Conservation (phyloP, 2,797 vertebrate species). For the Pipistrellus nathusii region DNA sequence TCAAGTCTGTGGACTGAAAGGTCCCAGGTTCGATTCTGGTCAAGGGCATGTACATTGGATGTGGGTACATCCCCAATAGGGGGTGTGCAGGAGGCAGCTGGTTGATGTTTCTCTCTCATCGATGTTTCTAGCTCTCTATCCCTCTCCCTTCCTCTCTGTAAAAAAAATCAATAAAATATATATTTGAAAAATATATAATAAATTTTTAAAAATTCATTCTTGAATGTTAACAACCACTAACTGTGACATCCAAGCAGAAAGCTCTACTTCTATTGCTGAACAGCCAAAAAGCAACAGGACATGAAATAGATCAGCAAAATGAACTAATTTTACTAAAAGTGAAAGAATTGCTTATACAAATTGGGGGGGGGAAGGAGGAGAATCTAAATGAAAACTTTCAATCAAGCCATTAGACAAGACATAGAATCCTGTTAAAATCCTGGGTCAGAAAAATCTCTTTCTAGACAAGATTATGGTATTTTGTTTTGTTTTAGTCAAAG, state of each 20-base stretch:
- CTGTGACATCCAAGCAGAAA: not conserved
- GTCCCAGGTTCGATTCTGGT: too few relatives aligned
- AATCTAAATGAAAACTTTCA: conserved; percentile 6
- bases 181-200: too few relatives aligned
- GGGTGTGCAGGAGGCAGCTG: too few relatives aligned
- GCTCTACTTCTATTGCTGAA: not conserved
- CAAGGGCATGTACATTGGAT: too few relatives aligned
- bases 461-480: not conserved
- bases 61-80: too few relatives aligned
- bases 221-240: not conserved
- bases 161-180: too few relatives aligned
- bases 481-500: not conserved
- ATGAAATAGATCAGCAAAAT: not conserved
- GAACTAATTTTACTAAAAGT: not conserved
- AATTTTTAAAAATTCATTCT: not conserved
- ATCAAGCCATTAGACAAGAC: not conserved
- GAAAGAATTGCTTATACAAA: not conserved
- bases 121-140: too few relatives aligned
- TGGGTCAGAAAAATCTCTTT: not conserved
- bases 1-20: too few relatives aligned
- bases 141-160: too few relatives aligned
- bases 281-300: not conserved
- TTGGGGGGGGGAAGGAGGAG: not conserved
- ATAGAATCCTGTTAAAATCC: conserved; percentile 21
- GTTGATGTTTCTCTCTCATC: too few relatives aligned